Conservation (phyloP, 2,888 invertebrate genomes). For the Papilio elwesi region DNA sequence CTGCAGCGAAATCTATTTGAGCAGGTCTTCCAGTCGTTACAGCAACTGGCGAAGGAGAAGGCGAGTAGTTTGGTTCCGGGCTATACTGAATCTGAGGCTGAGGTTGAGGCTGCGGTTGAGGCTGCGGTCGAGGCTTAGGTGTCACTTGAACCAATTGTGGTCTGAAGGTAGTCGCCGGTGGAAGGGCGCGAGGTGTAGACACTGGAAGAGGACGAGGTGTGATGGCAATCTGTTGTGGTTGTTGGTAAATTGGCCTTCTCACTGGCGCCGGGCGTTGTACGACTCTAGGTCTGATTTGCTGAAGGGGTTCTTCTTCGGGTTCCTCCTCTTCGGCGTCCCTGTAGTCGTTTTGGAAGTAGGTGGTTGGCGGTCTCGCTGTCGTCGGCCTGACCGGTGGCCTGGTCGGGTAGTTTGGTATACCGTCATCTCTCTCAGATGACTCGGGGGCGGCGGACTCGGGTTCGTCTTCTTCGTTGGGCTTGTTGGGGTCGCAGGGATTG, state of each 20-base stretch:
- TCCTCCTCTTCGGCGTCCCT: slow-evolving; percentile 86
- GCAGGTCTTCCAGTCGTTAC: slow-evolving; percentile 62
- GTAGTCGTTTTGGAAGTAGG: slow-evolving; percentile 89
- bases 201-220: slow-evolving; percentile 85
- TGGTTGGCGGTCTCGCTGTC: slow-evolving; percentile 85
- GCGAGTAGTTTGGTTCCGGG: slow-evolving; percentile 73
- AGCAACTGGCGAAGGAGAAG: slow-evolving; percentile 64
- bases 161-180: slow-evolving; percentile 87
- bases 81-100: slow-evolving; percentile 66
- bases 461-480: slow-evolving; percentile 88
- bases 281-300: slow-evolving; percentile 75
- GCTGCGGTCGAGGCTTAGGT: slow-evolving; percentile 65
- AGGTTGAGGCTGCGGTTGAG: slow-evolving; percentile 58
- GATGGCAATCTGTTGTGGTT: slow-evolving; percentile 81
- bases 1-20: slow-evolving; percentile 88
- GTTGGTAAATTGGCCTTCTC: slow-evolving; percentile 76
- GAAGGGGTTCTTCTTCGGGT: slow-evolving; percentile 80
- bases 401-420: slow-evolving; percentile 86
- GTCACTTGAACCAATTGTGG: slow-evolving; percentile 86
- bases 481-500: slow-evolving; percentile 93
- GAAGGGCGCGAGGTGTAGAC: slow-evolving; percentile 78
- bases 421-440: slow-evolving; percentile 85
- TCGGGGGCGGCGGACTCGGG: slow-evolving; percentile 82
- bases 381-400: slow-evolving; percentile 74
- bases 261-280: slow-evolving; percentile 71